Conservation (phyloP, 2,797 vertebrate genomes). For the Lindbergichthys nudifrons region DNA sequence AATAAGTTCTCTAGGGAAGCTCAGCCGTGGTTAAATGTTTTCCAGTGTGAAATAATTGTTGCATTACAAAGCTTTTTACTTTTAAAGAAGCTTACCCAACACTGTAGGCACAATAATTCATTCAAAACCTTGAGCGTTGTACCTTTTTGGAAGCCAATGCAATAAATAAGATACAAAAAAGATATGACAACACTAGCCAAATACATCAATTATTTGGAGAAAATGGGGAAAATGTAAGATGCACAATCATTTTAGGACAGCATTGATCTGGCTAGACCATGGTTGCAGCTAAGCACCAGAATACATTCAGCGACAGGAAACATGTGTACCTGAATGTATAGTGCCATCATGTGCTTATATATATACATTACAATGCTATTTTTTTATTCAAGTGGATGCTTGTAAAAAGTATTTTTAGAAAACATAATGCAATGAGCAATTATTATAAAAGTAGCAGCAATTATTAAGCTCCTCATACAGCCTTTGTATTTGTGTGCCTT, state of each 20-base stretch:
- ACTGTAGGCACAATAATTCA: not conserved
- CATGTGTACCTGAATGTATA: constrained; percentile 67
- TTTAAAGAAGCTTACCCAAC: constrained; percentile 12
- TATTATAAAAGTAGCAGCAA: constrained; percentile 28
- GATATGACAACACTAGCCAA: not conserved
- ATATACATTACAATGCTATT: constrained; percentile 56
- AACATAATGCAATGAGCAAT: constrained; percentile 5
- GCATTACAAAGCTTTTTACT: constrained; percentile 36
- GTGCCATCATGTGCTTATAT: constrained; percentile 74
- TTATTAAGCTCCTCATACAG: not conserved
- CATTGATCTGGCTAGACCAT: constrained; percentile 8
- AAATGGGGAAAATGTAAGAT: not conserved
- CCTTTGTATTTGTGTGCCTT: constrained; percentile 2
- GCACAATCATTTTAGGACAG: not conserved
- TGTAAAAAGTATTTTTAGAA: constrained; percentile 41
- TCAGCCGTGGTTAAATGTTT: constrained; percentile 15
- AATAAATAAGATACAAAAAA: not conserved
- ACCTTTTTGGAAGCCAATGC: not conserved
- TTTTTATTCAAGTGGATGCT: constrained; percentile 22
- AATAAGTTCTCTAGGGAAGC: not conserved
- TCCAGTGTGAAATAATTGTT: constrained; percentile 32
- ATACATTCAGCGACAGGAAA: constrained; percentile 33
- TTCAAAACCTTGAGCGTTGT: not conserved
- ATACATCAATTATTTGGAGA: not conserved
- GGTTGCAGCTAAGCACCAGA: constrained; percentile 28